Evolutionary conservation across 2,797 vertebrate species (phyloP).

Genomic region (Chloroceryle amazona): DNA sequence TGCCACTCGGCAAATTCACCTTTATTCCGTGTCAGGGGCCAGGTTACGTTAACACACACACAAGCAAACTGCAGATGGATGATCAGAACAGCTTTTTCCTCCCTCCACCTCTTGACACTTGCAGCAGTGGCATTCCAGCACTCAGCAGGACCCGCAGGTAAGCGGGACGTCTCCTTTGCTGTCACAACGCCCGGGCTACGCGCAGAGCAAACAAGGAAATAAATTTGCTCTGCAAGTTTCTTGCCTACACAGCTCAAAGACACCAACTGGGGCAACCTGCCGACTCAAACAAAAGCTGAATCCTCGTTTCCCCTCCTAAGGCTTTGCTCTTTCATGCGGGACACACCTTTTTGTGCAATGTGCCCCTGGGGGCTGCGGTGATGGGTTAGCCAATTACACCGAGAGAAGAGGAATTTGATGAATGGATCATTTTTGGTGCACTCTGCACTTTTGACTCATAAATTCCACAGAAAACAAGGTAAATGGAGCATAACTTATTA

Average conservation of each 20-base stretch:
- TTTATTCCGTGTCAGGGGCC: not conserved
- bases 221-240: not conserved
- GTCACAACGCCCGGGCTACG: fast-evolving
- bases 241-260: conserved; percentile 15
- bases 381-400: conserved; percentile 58
- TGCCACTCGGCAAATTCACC: not conserved
- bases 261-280: not conserved
- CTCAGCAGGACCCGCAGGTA: fast-evolving
- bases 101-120: fast-evolving
- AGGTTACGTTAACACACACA: fast-evolving
- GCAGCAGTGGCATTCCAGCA: fast-evolving
- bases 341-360: conserved; percentile 44
- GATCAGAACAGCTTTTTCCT: not conserved
- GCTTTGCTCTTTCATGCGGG: conserved; percentile 35
- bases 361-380: conserved; percentile 30
- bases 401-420: conserved; percentile 43
- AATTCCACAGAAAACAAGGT: conserved; percentile 74
- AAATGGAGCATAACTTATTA: conserved; percentile 79
- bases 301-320: not conserved
- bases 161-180: not conserved
- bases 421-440: conserved; percentile 69
- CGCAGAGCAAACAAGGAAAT: not conserved
- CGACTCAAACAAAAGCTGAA: not conserved
- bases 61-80: not conserved
- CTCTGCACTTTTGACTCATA: conserved; percentile 76